phyloP scores from a whole-genome alignment of 1,140 invertebrate genomes.

The Drosophila truncata region DNA sequence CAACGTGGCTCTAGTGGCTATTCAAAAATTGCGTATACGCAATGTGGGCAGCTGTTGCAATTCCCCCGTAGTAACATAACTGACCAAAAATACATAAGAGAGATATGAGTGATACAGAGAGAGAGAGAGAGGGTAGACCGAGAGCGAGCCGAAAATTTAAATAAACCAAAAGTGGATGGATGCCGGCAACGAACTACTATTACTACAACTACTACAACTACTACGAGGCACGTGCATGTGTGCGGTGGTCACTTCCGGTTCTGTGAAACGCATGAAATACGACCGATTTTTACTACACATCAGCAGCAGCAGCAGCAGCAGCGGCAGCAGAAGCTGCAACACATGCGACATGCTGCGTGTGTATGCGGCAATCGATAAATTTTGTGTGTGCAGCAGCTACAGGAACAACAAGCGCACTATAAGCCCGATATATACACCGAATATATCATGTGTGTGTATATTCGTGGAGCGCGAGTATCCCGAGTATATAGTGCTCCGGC shows the following conservation, averaged over 20 bases:
- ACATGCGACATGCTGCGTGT: slow-evolving; percentile 50
- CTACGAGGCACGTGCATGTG: slow-evolving; percentile 57
- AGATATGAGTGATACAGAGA: not conserved
- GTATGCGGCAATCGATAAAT: slow-evolving; percentile 77
- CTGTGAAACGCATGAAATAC: slow-evolving; percentile 76
- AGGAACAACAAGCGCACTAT: slow-evolving; percentile 45
- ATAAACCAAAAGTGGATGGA: slow-evolving; percentile 71
- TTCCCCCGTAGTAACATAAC: slow-evolving; percentile 21
- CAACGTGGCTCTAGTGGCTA: slow-evolving; percentile 29
- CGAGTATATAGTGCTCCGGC: slow-evolving; percentile 17
- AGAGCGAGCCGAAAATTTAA: slow-evolving; percentile 66
- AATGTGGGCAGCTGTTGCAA: slow-evolving; percentile 60
- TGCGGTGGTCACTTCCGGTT: slow-evolving; percentile 69
- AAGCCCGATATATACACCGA: slow-evolving; percentile 44
- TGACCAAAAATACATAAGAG: slow-evolving; percentile 47
- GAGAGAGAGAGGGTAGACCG: slow-evolving; percentile 8
- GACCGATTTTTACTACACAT: slow-evolving; percentile 80
- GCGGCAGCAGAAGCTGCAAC: slow-evolving; percentile 30
- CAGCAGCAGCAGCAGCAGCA: slow-evolving; percentile 58
- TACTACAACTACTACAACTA: slow-evolving; percentile 64
- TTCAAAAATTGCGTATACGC: slow-evolving; percentile 73
- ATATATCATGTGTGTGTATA: slow-evolving; percentile 3
- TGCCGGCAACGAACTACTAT: slow-evolving; percentile 66
- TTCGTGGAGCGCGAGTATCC: slow-evolving; percentile 32
- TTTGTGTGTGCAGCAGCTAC: slow-evolving; percentile 60